Evolutionary conservation across 2,888 invertebrate genomes (phyloP).

Genomic region (Drosophila meridionalis): DNA sequence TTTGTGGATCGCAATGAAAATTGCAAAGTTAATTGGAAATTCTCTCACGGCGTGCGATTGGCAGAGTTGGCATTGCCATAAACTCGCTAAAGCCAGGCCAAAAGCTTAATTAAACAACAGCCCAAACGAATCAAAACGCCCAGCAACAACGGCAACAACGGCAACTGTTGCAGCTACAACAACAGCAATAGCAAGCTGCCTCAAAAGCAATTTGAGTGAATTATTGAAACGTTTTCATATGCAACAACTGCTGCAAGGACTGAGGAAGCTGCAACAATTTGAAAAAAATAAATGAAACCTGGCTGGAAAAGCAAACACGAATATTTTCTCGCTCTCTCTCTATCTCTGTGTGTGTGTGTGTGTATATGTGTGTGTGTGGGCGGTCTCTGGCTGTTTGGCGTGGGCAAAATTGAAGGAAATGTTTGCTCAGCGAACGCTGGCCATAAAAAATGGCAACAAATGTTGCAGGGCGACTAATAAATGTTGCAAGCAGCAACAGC

Average conservation of each 20-base stretch:
- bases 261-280: constrained; percentile 30
- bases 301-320: constrained; percentile 49
- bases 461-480: constrained; percentile 73
- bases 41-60: constrained; percentile 70
- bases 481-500: constrained; percentile 56
- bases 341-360: constrained; percentile 11
- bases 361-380: constrained; percentile 32
- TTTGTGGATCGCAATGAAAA: constrained; percentile 33
- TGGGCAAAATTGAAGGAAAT: constrained; percentile 71
- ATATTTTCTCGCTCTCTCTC: constrained; percentile 4
- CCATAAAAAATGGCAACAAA: constrained; percentile 75
- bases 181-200: constrained; percentile 44
- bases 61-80: constrained; percentile 57
- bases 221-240: constrained; percentile 74
- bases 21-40: constrained; percentile 73
- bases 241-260: constrained; percentile 49
- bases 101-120: constrained; percentile 69
- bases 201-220: constrained; percentile 74
- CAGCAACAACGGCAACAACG: constrained; percentile 27
- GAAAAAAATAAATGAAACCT: constrained; percentile 20
- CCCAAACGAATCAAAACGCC: constrained; percentile 56
- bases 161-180: constrained; percentile 16
- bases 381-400: constrained; percentile 37
- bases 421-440: constrained; percentile 45
- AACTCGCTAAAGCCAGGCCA: constrained; percentile 50